A percentile compares a stretch with the other conserved stretches of the same genome.
Evolutionary conservation across 2,113 vertebrate genomes (phyloP).

Genomic region (Gallinago undulata): DNA sequence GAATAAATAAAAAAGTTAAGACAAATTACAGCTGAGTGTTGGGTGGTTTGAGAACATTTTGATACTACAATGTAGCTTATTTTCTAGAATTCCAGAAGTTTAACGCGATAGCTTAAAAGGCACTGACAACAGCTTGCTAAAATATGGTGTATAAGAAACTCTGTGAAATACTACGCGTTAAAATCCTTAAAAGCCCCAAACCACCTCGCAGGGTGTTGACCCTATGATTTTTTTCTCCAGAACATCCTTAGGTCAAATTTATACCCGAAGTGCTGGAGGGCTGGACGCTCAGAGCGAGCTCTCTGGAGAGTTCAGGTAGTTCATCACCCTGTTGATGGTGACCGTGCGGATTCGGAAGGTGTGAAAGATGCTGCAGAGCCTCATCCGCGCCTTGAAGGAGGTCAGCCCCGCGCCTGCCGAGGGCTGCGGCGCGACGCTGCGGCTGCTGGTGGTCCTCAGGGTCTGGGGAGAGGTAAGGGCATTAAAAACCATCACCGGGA

Average conservation of each 20-base stretch:
- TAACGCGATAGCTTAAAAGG: neutral
- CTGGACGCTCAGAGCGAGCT: neutral
- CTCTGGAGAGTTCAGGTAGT: constrained; percentile 67
- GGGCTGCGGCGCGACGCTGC: accelerated
- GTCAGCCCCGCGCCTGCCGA: accelerated
- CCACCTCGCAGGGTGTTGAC: neutral
- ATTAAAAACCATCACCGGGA: neutral
- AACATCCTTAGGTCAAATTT: neutral
- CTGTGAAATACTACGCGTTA: accelerated
- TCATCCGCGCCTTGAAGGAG: constrained; percentile 57
- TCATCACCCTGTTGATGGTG: constrained; percentile 82
- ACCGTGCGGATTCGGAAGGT: constrained; percentile 77
- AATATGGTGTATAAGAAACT: neutral
- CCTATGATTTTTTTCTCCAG: neutral
- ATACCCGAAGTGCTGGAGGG: neutral
- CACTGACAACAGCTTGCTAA: neutral
- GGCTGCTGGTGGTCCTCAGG: neutral
- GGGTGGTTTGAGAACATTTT: neutral
- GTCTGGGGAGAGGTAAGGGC: neutral
- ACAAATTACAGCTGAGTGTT: neutral
- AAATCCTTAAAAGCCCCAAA: neutral
- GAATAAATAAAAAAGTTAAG: constrained; percentile 25
- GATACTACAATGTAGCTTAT: constrained; percentile 1
- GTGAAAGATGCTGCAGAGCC: constrained; percentile 79
- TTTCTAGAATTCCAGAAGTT: neutral